Percentiles rank a stretch among this genome's conserved stretches.
Evolutionary conservation across 2,113 vertebrate species (phyloP).

Genomic region (Tupaia tana): DNA sequence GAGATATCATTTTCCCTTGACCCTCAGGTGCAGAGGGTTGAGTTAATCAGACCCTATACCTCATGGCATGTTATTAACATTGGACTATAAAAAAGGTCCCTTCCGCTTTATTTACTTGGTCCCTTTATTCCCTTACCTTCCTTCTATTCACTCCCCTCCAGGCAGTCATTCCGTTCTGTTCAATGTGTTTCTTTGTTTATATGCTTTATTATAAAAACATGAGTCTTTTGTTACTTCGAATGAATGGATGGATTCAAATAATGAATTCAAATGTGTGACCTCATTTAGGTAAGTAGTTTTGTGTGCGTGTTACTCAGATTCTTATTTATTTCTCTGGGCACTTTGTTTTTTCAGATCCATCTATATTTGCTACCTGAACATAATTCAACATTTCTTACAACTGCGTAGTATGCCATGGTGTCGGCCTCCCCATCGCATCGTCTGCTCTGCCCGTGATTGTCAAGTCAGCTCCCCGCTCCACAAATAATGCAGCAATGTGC

Average conservation of each 20-base stretch:
- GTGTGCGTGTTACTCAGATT: neutral
- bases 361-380: neutral
- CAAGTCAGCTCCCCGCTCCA: neutral
- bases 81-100: neutral
- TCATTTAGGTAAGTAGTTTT: neutral
- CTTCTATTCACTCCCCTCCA: neutral
- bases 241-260: slow-evolving; percentile 8
- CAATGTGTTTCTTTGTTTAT: neutral
- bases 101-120: slow-evolving; percentile 27
- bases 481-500: neutral
- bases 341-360: neutral
- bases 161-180: neutral
- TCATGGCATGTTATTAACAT: neutral
- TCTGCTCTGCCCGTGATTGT: neutral
- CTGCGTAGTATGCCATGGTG: neutral
- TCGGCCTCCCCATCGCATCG: neutral
- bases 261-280: neutral
- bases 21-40: neutral
- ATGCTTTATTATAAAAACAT: slow-evolving; percentile 6
- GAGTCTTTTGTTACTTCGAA: neutral
- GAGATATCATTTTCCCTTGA: neutral
- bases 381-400: neutral
- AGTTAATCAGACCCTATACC: slow-evolving; percentile 26
- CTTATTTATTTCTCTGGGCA: slow-evolving; percentile 46
- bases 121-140: neutral